Conservation (phyloP, 2,888 invertebrate genomes). For the Priocnemis perturbator region DNA sequence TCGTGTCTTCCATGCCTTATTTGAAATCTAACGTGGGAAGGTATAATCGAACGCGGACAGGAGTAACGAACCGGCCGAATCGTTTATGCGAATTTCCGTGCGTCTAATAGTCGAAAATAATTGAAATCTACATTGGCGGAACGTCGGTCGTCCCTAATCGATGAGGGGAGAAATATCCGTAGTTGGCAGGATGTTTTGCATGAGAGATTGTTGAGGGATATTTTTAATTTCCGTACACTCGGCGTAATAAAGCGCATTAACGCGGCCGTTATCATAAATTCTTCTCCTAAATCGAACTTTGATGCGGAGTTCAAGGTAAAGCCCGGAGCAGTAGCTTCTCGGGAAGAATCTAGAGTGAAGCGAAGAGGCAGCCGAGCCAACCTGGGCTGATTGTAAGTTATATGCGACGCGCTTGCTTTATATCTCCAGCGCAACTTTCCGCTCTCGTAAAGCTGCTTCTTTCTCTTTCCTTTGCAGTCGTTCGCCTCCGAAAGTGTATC, state of each 20-base stretch:
- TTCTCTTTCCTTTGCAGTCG: slow-evolving; percentile 42
- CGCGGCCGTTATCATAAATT: slow-evolving; percentile 48
- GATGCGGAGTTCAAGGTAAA: slow-evolving; percentile 61
- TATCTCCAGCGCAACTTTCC: slow-evolving; percentile 73
- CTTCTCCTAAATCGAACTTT: slow-evolving; percentile 49
- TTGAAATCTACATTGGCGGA: no score
- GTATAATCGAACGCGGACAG: slow-evolving; percentile 19
- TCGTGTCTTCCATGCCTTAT: slow-evolving; percentile 8
- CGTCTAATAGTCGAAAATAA: no score
- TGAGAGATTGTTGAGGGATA: background rate
- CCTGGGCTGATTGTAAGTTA: slow-evolving; percentile 74
- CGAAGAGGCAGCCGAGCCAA: slow-evolving; percentile 58
- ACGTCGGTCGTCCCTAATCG: no score
- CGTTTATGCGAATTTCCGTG: no score
- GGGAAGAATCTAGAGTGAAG: slow-evolving; percentile 51
- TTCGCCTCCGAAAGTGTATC: slow-evolving; percentile 57
- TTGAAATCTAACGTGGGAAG: slow-evolving; percentile 23
- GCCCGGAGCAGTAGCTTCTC: slow-evolving; percentile 48
- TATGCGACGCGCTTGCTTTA: slow-evolving; percentile 73
- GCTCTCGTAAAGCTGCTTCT: slow-evolving; percentile 72
- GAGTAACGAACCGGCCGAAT: no score
- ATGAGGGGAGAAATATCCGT: no score
- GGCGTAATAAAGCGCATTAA: slow-evolving; percentile 5
- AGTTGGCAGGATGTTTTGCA: no score
- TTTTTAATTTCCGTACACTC: slow-evolving; percentile 12